These are phyloP conservation scores for Lymantria dispar DNA, from an alignment of 2,888 invertebrate species.

Conservation along the genomic window DNA sequence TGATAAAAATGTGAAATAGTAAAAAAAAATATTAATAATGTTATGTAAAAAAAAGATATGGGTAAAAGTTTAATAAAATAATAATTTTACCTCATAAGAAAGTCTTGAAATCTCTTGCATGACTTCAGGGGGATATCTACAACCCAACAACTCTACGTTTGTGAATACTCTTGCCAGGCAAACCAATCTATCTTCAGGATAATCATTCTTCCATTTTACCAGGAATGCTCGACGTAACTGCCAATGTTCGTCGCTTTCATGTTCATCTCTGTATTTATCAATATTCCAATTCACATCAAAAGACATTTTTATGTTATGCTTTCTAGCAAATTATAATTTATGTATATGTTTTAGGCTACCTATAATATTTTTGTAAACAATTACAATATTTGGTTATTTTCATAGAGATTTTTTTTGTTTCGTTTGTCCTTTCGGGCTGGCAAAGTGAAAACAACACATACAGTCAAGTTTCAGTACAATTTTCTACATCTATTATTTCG, in stretches of 20 bases:
- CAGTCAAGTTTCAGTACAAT: too few relatives aligned
- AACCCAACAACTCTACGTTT: conserved; percentile 85
- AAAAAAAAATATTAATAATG: too few relatives aligned
- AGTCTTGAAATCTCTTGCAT: conserved; percentile 80
- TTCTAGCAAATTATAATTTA: not conserved
- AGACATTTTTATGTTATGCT: conserved; percentile 41
- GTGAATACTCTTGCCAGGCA: conserved; percentile 85
- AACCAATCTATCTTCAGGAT: conserved; percentile 80
- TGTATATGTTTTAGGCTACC: too few relatives aligned
- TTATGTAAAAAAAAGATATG: too few relatives aligned
- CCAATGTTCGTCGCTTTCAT: conserved; percentile 97
- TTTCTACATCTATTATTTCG: too few relatives aligned
- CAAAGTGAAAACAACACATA: too few relatives aligned
- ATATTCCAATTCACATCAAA: conserved; percentile 85
- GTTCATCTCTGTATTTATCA: conserved; percentile 87
- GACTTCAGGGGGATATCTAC: conserved; percentile 81
- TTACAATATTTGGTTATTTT: too few relatives aligned
- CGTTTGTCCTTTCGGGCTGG: too few relatives aligned
- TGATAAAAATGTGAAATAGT: too few relatives aligned
- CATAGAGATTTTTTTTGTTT: too few relatives aligned
- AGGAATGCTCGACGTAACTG: conserved; percentile 90
- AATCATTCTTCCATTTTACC: conserved; percentile 86
- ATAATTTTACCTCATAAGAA: conserved; percentile 73
- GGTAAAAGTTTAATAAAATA: not conserved
- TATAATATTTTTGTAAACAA: too few relatives aligned